Evolutionary conservation across 2,888 invertebrate species (phyloP).

Genomic region (Spialia ferax): DNA sequence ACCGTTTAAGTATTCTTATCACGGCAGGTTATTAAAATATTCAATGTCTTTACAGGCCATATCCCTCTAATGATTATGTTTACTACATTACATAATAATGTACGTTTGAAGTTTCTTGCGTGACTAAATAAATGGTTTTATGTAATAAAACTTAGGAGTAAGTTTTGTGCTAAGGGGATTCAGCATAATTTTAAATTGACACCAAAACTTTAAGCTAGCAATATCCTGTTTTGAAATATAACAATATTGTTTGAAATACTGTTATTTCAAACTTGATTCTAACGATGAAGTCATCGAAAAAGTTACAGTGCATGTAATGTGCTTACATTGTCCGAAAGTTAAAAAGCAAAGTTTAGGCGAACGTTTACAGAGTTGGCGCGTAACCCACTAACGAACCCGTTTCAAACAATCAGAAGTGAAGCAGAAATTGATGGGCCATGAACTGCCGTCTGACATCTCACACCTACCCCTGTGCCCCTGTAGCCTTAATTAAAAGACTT

Average conservation of each 20-base stretch:
- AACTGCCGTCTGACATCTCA: constrained; percentile 51
- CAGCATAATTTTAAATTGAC: no score
- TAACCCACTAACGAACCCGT: constrained; percentile 65
- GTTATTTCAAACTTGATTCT: background rate
- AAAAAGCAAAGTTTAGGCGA: constrained; percentile 7
- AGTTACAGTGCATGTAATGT: constrained; percentile 17
- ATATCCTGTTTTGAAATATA: background rate
- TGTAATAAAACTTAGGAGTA: no score
- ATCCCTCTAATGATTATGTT: constrained; percentile 32
- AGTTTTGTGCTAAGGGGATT: background rate
- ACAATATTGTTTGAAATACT: background rate
- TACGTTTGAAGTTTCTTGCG: constrained; percentile 15
- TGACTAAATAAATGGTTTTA: constrained; percentile 3
- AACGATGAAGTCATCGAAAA: background rate
- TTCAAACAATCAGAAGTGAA: constrained; percentile 77
- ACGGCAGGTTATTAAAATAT: constrained; percentile 65
- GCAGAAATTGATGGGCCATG: constrained; percentile 69
- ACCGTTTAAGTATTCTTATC: constrained; percentile 64
- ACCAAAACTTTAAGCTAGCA: background rate
- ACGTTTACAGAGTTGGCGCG: constrained; percentile 28
- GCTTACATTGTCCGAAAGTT: constrained; percentile 21
- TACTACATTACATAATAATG: constrained; percentile 20
- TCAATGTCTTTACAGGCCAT: constrained; percentile 54
- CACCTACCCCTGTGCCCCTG: constrained; percentile 49
- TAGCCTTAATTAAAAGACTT: constrained; percentile 81